Conservation (phyloP, 2,113 vertebrate genomes). For the Forbesichthys papilliferus region DNA sequence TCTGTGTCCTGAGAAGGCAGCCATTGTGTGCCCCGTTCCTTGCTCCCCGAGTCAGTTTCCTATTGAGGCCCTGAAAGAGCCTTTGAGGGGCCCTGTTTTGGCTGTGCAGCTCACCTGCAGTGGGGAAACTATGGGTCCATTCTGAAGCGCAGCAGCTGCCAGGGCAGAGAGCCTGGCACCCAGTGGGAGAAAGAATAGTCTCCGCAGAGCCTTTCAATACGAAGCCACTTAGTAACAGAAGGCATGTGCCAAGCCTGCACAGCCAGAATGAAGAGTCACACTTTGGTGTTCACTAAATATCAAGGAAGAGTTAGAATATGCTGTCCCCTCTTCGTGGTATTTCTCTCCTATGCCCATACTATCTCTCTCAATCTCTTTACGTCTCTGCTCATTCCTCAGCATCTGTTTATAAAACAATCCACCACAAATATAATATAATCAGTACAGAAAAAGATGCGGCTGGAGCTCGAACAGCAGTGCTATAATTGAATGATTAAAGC, state of each 20-base stretch:
- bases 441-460: too few relatives aligned
- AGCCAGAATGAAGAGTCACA: constrained; percentile 79
- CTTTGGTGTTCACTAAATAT: constrained; percentile 76
- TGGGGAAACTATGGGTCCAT: constrained; percentile 79
- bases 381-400: too few relatives aligned
- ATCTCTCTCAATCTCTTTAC: constrained; percentile 11
- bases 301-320: constrained; percentile 57
- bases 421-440: too few relatives aligned
- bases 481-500: too few relatives aligned
- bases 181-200: constrained; percentile 80
- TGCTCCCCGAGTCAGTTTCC: constrained; percentile 80
- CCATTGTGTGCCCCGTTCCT: constrained; percentile 79
- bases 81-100: constrained; percentile 83
- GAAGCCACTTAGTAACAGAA: constrained; percentile 76
- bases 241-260: constrained; percentile 78
- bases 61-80: constrained; percentile 82
- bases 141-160: constrained; percentile 84
- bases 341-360: constrained; percentile 4
- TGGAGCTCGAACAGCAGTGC: too few relatives aligned
- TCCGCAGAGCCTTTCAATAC: constrained; percentile 80
- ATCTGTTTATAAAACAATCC: too few relatives aligned
- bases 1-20: constrained; percentile 78
- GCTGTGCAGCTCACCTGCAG: constrained; percentile 85
- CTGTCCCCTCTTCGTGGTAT: constrained; percentile 20
- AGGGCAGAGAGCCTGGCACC: constrained; percentile 84